Percentiles rank a stretch among this genome's conserved stretches.
These are phyloP conservation scores for Eupithecia subumbrata DNA, from an alignment of 2,888 invertebrate species.

Conservation along the genomic window DNA sequence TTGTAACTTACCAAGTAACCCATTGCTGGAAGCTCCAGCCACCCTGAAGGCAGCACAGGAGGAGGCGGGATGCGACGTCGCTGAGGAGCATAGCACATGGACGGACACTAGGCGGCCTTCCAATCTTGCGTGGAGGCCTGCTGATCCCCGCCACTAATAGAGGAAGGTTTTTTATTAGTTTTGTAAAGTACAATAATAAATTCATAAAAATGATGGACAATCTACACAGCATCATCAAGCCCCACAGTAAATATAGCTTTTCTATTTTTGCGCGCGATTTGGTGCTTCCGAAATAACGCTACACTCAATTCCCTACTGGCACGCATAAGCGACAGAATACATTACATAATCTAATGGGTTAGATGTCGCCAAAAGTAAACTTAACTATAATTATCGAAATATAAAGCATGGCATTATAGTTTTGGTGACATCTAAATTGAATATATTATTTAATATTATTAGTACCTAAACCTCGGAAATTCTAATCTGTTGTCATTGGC, in stretches of 20 bases:
- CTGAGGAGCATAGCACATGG: constrained; percentile 89
- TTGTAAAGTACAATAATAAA: neutral
- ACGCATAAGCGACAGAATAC: neutral
- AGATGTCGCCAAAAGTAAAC: neutral
- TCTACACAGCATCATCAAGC: no score
- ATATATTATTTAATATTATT: no score
- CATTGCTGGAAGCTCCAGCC: constrained; percentile 88
- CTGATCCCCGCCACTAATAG: constrained; percentile 92
- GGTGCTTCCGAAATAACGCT: neutral
- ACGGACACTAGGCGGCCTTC: constrained; percentile 92
- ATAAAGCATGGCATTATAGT: neutral
- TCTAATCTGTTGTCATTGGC: no score
- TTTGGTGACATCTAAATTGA: no score
- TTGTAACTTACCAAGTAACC: no score
- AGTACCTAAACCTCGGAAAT: no score
- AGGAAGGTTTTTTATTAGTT: constrained; percentile 35
- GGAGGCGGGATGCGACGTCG: constrained; percentile 85
- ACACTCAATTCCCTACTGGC: neutral
- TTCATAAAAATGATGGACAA: no score
- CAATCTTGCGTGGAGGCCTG: constrained; percentile 87
- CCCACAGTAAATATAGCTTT: neutral
- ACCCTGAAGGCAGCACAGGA: constrained; percentile 94
- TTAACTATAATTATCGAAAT: neutral
- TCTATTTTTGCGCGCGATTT: neutral
- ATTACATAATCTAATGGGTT: neutral